A percentile compares a stretch with the other conserved stretches of the same genome.
phyloP scores from a whole-genome alignment of 2,113 vertebrate genomes.

The Okapia johnstoni region DNA sequence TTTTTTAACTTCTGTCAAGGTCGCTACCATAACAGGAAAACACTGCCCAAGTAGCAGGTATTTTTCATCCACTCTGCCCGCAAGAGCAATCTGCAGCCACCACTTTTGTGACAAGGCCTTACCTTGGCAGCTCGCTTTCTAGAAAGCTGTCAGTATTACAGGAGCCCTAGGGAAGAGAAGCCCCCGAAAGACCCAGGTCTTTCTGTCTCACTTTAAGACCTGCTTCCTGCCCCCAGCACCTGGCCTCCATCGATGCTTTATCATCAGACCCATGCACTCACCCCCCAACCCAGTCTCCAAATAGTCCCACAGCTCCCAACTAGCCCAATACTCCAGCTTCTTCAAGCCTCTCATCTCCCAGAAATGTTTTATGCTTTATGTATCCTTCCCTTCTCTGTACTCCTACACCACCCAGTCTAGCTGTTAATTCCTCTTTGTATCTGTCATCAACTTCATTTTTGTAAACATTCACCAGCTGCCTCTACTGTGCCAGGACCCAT shows the following conservation, averaged over 20 bases:
- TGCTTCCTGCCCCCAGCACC: background rate
- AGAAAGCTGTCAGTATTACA: background rate
- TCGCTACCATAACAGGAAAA: constrained; percentile 64
- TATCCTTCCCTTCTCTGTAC: background rate
- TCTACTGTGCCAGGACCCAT: background rate
- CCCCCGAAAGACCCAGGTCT: background rate
- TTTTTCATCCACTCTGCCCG: constrained; percentile 41
- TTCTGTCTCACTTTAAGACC: background rate
- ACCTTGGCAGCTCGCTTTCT: constrained; percentile 8
- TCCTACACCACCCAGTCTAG: background rate
- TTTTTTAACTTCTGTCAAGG: constrained; percentile 76
- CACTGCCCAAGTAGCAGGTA: constrained; percentile 44
- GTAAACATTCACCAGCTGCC: background rate
- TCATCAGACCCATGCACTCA: background rate
- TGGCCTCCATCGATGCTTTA: background rate
- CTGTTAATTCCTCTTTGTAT: background rate
- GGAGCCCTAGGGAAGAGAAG: background rate
- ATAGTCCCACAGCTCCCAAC: background rate
- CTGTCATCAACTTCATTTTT: constrained; percentile 12
- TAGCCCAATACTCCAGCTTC: background rate
- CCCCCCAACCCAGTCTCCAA: background rate
- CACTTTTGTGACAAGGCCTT: constrained; percentile 46
- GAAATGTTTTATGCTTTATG: background rate
- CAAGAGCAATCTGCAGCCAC: constrained; percentile 59
- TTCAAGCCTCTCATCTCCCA: background rate